These are phyloP conservation scores for Amphiura filiformis DNA, from an alignment of 35 echinoderm and acorn worm genomes.

Conservation along the genomic window DNA sequence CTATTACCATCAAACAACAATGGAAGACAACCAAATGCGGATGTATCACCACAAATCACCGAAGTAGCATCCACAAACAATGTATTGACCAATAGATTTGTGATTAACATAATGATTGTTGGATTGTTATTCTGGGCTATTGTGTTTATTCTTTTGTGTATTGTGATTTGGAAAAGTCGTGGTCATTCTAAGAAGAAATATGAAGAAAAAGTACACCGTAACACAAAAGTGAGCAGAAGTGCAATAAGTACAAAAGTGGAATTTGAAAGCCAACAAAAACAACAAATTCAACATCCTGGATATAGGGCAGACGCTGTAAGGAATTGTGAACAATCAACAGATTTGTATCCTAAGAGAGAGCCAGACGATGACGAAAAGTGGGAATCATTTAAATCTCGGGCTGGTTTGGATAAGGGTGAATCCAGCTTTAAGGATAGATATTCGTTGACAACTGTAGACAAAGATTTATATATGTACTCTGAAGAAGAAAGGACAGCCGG, in stretches of 20 bases:
- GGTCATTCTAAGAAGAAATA: neutral
- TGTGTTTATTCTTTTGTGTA: constrained; percentile 16
- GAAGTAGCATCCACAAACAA: neutral
- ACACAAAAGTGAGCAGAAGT: neutral
- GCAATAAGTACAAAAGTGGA: neutral
- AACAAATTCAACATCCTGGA: neutral
- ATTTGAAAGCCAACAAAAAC: neutral
- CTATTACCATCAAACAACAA: neutral
- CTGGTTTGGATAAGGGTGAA: neutral
- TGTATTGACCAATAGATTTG: constrained; percentile 1
- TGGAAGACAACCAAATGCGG: neutral
- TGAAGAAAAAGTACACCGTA: neutral
- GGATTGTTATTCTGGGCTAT: constrained; percentile 37
- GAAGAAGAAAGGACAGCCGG: neutral
- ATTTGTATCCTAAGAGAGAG: neutral
- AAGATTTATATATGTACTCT: neutral
- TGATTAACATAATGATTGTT: constrained; percentile 7
- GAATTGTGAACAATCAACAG: neutral
- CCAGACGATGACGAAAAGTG: neutral
- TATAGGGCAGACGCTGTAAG: neutral
- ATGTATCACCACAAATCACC: neutral
- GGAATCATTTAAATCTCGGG: neutral
- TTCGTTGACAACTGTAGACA: neutral
- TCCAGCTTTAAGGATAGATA: neutral
- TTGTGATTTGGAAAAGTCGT: constrained; percentile 12